Evolutionary conservation across 2,113 vertebrate genomes (phyloP).

Genomic region (Nycticryphes semicollaris): DNA sequence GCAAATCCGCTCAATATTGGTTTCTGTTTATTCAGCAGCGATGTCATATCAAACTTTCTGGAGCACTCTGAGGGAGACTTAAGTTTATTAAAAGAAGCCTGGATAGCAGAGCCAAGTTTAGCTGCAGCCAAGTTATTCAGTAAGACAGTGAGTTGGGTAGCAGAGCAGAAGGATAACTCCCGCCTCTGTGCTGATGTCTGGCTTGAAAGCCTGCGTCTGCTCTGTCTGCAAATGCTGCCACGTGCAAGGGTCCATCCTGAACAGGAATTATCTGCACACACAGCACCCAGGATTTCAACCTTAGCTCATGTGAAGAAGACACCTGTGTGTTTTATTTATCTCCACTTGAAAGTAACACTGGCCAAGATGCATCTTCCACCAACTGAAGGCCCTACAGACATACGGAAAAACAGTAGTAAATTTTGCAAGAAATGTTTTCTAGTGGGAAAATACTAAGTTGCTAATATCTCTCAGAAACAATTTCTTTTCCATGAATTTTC

Average conservation of each 20-base stretch:
- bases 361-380: not conserved
- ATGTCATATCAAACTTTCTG: slow-evolving; percentile 3
- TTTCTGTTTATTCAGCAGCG: slow-evolving; percentile 57
- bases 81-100: slow-evolving; percentile 50
- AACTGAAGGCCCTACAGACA: not conserved
- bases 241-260: not conserved
- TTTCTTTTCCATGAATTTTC: not conserved
- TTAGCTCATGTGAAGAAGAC: not conserved
- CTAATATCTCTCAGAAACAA: not conserved
- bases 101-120: slow-evolving; percentile 11
- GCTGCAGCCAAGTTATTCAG: not conserved
- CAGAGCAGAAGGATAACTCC: not conserved
- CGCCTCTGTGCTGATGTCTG: not conserved
- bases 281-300: not conserved
- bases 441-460: not conserved
- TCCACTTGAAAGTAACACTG: not conserved
- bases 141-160: not conserved
- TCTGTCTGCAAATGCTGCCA: not conserved
- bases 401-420: not conserved
- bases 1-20: not conserved
- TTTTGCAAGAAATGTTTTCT: not conserved
- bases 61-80: not conserved
- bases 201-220: not conserved
- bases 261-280: not conserved
- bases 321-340: not conserved